Percentiles rank a stretch among this genome's conserved stretches.
Conservation (phyloP, 1,140 invertebrate genomes). For the Drosophila kanapiae region DNA sequence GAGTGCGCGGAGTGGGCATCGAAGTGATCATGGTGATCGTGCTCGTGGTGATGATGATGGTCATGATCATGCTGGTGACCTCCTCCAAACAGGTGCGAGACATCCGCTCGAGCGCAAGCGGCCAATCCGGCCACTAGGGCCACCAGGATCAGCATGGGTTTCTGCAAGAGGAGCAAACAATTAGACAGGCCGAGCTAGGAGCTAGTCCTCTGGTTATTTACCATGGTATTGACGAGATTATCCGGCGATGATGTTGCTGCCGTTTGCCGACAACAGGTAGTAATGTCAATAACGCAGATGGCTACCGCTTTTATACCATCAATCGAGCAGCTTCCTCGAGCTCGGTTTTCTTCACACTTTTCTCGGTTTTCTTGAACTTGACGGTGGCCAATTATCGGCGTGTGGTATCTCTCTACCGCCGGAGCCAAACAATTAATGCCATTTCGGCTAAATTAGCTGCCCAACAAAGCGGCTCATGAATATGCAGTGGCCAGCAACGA, state of each 20-base stretch:
- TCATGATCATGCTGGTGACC: conserved; percentile 50
- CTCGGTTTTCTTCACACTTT: conserved; percentile 78
- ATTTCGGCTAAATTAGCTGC: conserved; percentile 59
- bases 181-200: neutral
- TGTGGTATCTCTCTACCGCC: conserved; percentile 39
- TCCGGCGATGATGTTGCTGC: conserved; percentile 61
- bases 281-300: conserved; percentile 60
- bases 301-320: conserved; percentile 65
- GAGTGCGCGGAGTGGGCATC: conserved; percentile 31
- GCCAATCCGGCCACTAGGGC: conserved; percentile 47
- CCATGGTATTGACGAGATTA: conserved; percentile 48
- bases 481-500: conserved; percentile 58
- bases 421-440: conserved; percentile 50
- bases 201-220: conserved; percentile 16
- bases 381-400: conserved; percentile 63
- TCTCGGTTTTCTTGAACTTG: conserved; percentile 77
- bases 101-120: conserved; percentile 46
- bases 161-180: conserved; percentile 29
- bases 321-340: conserved; percentile 32
- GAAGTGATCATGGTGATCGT: conserved; percentile 30
- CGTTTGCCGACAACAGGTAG: conserved; percentile 54
- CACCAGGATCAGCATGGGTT: conserved; percentile 53
- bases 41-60: conserved; percentile 38
- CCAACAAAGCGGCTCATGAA: conserved; percentile 61
- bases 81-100: conserved; percentile 63